Evolutionary conservation across 2,888 invertebrate species (phyloP).

Genomic region (Macropis europaea): DNA sequence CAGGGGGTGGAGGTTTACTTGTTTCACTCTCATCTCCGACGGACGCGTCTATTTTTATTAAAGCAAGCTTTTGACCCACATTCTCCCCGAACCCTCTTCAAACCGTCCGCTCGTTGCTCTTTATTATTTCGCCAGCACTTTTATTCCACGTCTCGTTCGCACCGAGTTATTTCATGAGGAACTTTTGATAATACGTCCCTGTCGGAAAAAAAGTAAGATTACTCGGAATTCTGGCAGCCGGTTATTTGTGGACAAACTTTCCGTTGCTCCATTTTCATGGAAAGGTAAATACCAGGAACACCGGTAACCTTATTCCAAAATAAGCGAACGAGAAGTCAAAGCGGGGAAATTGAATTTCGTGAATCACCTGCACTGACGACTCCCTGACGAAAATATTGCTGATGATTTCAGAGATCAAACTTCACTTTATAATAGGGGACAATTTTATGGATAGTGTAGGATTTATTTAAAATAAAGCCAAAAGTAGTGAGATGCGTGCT

Average conservation of each 20-base stretch:
- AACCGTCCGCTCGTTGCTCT: slow-evolving; percentile 5
- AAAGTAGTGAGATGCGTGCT: too few species aligned
- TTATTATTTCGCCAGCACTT: slow-evolving; percentile 21
- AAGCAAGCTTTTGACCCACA: slow-evolving; percentile 16
- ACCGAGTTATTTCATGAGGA: background rate
- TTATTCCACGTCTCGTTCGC: slow-evolving; percentile 7
- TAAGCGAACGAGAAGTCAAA: background rate
- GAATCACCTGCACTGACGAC: too few species aligned
- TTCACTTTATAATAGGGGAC: too few species aligned
- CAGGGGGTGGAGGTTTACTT: slow-evolving; percentile 4
- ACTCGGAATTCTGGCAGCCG: background rate
- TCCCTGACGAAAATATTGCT: too few species aligned
- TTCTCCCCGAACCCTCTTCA: slow-evolving; percentile 12
- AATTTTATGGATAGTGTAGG: too few species aligned
- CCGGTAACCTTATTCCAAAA: background rate
- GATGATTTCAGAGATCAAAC: too few species aligned
- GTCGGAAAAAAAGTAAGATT: background rate
- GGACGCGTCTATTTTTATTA: slow-evolving; percentile 38
- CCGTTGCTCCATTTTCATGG: background rate
- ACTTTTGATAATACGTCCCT: slow-evolving; percentile 10
- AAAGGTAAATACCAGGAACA: background rate
- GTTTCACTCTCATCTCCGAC: slow-evolving; percentile 32
- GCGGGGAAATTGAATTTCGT: background rate
- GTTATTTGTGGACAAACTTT: slow-evolving; percentile 8
- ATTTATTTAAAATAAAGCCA: too few species aligned